Evolutionary conservation across 1,140 invertebrate genomes (phyloP).

Genomic region (Bilobella aurantiaca): DNA sequence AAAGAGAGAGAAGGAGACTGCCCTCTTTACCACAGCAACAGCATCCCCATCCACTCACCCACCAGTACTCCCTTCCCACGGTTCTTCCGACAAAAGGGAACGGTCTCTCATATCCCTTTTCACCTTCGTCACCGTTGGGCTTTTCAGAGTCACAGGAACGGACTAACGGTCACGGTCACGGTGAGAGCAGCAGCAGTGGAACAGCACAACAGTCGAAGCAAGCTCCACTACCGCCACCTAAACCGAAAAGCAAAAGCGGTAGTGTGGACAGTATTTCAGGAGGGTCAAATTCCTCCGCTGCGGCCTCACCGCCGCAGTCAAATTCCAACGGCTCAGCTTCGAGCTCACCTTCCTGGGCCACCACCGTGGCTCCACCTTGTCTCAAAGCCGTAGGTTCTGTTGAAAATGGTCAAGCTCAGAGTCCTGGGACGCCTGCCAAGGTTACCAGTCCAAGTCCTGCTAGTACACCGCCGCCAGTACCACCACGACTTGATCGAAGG

Average conservation of each 20-base stretch:
- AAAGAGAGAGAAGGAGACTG: conserved; percentile 25
- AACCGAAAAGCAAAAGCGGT: conserved; percentile 13
- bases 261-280: conserved; percentile 10
- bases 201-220: background rate
- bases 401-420: background rate
- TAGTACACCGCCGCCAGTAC: conserved; percentile 30
- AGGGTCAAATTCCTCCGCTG: background rate
- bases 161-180: background rate
- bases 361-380: background rate
- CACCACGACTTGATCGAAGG: conserved; percentile 29
- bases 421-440: conserved; percentile 30
- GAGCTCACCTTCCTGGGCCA: background rate
- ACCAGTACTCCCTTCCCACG: conserved; percentile 6
- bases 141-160: background rate
- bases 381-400: background rate
- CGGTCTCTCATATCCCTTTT: too few species aligned
- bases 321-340: background rate
- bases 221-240: conserved; percentile 31
- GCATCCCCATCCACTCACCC: background rate
- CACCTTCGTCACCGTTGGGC: background rate
- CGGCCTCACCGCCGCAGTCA: background rate
- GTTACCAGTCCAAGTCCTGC: conserved; percentile 24
- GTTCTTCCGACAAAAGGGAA: background rate
- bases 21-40: conserved; percentile 27
- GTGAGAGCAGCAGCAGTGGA: background rate